Percentiles rank a stretch among this genome's conserved stretches.
Conservation (phyloP, 2,888 invertebrate species). For the Yponomeuta plumbellus region DNA sequence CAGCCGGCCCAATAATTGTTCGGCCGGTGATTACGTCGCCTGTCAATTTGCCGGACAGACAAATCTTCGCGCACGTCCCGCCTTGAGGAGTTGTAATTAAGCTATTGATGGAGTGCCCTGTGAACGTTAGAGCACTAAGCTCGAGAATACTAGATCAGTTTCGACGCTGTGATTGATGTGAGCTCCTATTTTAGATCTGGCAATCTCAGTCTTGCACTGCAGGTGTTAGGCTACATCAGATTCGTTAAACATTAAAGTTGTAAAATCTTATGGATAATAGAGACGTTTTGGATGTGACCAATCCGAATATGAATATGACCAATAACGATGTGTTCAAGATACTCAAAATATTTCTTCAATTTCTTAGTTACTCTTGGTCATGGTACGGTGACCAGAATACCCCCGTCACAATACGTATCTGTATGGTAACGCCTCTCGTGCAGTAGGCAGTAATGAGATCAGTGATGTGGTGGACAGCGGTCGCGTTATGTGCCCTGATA, state of each 20-base stretch:
- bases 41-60: conserved; percentile 7
- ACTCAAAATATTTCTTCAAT: too few relatives aligned
- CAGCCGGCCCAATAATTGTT: conserved; percentile 15
- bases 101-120: neutral
- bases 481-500: conserved; percentile 19
- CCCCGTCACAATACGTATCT: neutral
- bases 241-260: too few relatives aligned
- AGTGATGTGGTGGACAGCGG: conserved; percentile 11
- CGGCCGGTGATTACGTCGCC: conserved; percentile 5
- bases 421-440: neutral
- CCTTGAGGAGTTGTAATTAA: neutral
- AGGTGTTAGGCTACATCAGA: too few relatives aligned
- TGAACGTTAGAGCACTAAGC: neutral
- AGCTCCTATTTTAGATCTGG: neutral
- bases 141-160: neutral
- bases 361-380: too few relatives aligned
- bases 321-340: too few relatives aligned
- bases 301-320: too few relatives aligned
- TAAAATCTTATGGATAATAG: too few relatives aligned
- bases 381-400: neutral
- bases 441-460: neutral
- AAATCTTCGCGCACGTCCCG: neutral
- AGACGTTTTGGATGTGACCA: too few relatives aligned
- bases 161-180: neutral
- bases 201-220: neutral